Percentiles rank a stretch among this genome's conserved stretches.
Conservation (phyloP, 2,797 vertebrate genomes). For the Siniperca scherzeri region DNA sequence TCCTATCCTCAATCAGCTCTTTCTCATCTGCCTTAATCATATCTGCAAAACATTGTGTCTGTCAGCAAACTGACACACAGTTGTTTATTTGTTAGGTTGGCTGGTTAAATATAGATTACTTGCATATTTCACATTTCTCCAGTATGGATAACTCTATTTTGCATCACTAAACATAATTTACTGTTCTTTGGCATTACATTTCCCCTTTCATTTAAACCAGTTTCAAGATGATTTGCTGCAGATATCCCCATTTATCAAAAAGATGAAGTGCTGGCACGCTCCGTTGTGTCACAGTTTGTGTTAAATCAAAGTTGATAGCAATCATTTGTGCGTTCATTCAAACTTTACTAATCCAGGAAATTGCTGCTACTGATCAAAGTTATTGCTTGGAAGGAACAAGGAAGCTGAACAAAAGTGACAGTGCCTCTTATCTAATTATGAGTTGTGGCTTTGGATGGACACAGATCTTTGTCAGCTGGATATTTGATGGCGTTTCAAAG, state of each 20-base stretch:
- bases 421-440: conserved; percentile 52
- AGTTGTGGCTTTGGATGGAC: conserved; percentile 64
- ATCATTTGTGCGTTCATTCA: conserved; percentile 53
- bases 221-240: conserved; percentile 29
- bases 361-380: conserved; percentile 67
- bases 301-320: conserved; percentile 57
- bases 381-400: conserved; percentile 77
- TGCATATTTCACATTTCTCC: conserved; percentile 14
- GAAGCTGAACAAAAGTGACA: conserved; percentile 64
- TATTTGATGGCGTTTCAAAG: conserved; percentile 57
- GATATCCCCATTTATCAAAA: conserved; percentile 39
- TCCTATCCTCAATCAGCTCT: conserved; percentile 73
- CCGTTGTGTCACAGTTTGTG: conserved; percentile 27
- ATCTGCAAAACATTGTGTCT: conserved; percentile 50
- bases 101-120: not conserved
- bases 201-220: not conserved
- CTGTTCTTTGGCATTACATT: not conserved
- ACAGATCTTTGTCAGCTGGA: conserved; percentile 64
- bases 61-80: conserved; percentile 22
- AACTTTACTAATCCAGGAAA: conserved; percentile 75
- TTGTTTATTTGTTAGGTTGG: conserved; percentile 11
- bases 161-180: conserved; percentile 6
- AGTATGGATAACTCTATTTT: not conserved
- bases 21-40: conserved; percentile 66
- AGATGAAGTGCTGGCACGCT: conserved; percentile 43